Evolutionary conservation across 2,113 vertebrate species (phyloP), one percentile per base, ranked within the genome.

Genomic region (Zootoca vivipara): DNA sequence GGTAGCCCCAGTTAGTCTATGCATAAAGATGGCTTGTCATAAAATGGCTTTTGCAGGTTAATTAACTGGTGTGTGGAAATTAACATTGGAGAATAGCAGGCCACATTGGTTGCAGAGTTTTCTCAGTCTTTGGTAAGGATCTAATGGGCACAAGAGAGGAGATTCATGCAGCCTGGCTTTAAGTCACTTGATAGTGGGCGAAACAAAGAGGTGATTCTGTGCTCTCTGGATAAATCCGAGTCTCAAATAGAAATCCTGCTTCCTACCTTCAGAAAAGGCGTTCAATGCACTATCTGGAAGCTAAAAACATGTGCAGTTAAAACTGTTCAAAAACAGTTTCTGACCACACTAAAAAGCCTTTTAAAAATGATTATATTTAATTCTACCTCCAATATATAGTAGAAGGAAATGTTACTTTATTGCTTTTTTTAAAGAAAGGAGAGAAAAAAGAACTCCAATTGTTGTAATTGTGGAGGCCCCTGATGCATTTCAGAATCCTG

Each of bases 21-120:
- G 58, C 15, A 20, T 18, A 20, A 62, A 62, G 18, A 62, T 62
- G 58, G 58, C 58, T 18, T 89, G 85, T 73, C 85, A 92, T 35
- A 38, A 70, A 69, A 28, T 42, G 26, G 5, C 88, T 93, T 90
- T 89, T 85, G 92, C n/a, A 4, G 35, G 91, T 89, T 67, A 0
- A 0, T 74, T 87, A 24, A 73, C 64, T 91, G 80, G 82, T 64
- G 18, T 92, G 94, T 35, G 92, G 28, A 94, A 94, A 87, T 92
- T 62, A n/a, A 22, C n/a, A 92, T 35, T 62, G 91, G 26, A 85
- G 90, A 93, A 93, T 22, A 20, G 78, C 85, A 93, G 35, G 9
- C 2, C 30, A 35, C n/a, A 28, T 75, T 42, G 40, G 82, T 16
- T 33, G 77, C 0, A 84, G 7, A 18, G 7, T 24, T 62, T 77